phyloP scores from a whole-genome alignment of 2,113 vertebrate genomes.

The Sphaerodactylus townsendi region DNA sequence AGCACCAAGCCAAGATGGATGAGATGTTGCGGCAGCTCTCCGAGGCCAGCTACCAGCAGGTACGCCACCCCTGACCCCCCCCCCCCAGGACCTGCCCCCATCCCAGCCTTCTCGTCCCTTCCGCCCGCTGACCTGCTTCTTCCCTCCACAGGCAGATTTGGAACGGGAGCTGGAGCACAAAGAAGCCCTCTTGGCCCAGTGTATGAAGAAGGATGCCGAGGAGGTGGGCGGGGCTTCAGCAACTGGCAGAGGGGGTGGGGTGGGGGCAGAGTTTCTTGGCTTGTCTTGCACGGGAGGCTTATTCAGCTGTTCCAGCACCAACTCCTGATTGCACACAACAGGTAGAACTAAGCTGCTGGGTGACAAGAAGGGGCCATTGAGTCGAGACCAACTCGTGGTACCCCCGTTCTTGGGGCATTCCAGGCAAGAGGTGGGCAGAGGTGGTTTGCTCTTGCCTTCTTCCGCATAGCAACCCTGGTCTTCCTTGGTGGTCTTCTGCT shows the following conservation, averaged over 20 bases:
- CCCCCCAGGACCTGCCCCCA: not conserved
- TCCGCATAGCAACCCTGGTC: too few species aligned
- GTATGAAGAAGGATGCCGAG: conserved; percentile 81
- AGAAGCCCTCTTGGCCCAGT: conserved; percentile 81
- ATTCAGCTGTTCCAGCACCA: not conserved
- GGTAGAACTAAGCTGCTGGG: too few species aligned
- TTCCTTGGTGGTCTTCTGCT: too few species aligned
- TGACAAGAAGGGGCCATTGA: too few species aligned
- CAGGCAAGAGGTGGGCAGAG: too few species aligned
- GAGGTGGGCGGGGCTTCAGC: conserved; percentile 73
- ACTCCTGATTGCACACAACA: too few species aligned
- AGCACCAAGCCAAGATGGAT: conserved; percentile 88
- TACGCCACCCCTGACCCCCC: conserved; percentile 46
- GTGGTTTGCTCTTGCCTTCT: too few species aligned
- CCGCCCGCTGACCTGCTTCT: not conserved
- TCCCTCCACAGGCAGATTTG: conserved; percentile 76
- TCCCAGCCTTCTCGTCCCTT: not conserved
- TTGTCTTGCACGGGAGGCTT: not conserved
- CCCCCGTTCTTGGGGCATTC: too few species aligned
- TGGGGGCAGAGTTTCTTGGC: not conserved
- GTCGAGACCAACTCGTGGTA: too few species aligned
- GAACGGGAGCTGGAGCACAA: conserved; percentile 87
- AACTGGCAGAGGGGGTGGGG: not conserved
- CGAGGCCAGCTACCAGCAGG: conserved; percentile 86
- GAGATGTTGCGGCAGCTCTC: conserved; percentile 84